These are phyloP conservation scores for Ictalurus furcatus DNA, from an alignment of 2,113 vertebrate species.

Conservation along the genomic window DNA sequence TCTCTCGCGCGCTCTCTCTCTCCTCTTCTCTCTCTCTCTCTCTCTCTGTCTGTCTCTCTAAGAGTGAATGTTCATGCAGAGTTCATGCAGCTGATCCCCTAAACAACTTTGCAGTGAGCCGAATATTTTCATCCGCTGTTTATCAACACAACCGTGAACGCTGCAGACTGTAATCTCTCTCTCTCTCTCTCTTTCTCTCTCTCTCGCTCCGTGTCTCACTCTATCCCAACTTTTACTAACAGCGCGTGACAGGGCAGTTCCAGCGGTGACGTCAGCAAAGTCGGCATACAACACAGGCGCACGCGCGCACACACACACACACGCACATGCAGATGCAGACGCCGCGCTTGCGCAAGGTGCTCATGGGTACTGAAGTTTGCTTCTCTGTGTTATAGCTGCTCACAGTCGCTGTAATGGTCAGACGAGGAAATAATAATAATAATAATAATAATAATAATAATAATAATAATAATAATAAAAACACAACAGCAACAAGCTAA, in stretches of 20 bases:
- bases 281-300: constrained; percentile 60
- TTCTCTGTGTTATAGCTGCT: no score
- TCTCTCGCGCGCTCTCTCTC: background rate
- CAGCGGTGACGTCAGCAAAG: constrained; percentile 75
- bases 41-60: constrained; percentile 10
- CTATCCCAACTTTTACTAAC: constrained; percentile 82
- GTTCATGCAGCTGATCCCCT: constrained; percentile 27
- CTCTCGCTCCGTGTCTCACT: constrained; percentile 47
- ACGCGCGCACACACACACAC: background rate
- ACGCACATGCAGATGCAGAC: background rate
- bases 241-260: constrained; percentile 81
- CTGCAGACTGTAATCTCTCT: constrained; percentile 45
- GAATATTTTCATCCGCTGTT: constrained; percentile 40
- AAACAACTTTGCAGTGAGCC: constrained; percentile 47
- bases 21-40: background rate
- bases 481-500: no score
- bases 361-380: constrained; percentile 57
- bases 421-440: no score
- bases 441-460: no score
- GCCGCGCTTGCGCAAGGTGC: constrained; percentile 16
- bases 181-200: constrained; percentile 13
- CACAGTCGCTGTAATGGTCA: no score
- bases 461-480: no score
- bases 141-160: constrained; percentile 47
- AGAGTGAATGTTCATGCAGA: constrained; percentile 40